Conservation (phyloP, 2,113 vertebrate genomes). For the Chrysemys picta region DNA sequence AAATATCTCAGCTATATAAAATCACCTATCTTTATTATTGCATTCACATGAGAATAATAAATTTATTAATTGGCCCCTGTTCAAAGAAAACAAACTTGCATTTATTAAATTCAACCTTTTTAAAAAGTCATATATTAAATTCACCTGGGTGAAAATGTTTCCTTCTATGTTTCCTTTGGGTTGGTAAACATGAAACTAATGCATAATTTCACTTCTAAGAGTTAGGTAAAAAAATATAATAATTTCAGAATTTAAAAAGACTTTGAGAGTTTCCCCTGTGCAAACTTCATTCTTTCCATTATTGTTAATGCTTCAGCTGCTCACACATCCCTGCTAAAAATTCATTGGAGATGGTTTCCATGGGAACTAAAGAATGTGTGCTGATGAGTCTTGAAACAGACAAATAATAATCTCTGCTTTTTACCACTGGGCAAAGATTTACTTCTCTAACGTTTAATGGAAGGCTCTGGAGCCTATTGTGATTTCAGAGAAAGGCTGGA, state of each 20-base stretch:
- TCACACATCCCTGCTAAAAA: conserved; percentile 57
- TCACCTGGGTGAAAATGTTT: not conserved
- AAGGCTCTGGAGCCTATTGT: conserved; percentile 45
- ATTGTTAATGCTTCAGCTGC: conserved; percentile 59
- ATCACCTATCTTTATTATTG: not conserved
- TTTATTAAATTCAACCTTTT: not conserved
- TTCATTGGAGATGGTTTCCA: conserved; percentile 75
- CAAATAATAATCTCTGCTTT: conserved; percentile 70
- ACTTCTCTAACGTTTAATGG: conserved; percentile 44
- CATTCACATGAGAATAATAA: not conserved
- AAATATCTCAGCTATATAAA: not conserved
- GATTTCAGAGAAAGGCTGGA: conserved; percentile 22
- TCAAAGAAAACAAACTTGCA: not conserved
- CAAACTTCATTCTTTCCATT: conserved; percentile 60
- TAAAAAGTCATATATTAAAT: not conserved
- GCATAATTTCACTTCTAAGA: conserved; percentile 33
- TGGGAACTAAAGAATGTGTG: conserved; percentile 75
- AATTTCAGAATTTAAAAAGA: conserved; percentile 53
- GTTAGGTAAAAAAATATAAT: not conserved
- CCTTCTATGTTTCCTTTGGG: conserved; percentile 5
- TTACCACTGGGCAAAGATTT: conserved; percentile 70
- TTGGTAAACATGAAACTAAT: conserved; percentile 15
- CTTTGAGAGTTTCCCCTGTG: conserved; percentile 41
- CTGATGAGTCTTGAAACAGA: conserved; percentile 72
- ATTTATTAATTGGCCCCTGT: not conserved